Evolutionary conservation across 2,113 vertebrate species (phyloP), one percentile per base, ranked within the genome.

Genomic region (Leucosticte australis): DNA sequence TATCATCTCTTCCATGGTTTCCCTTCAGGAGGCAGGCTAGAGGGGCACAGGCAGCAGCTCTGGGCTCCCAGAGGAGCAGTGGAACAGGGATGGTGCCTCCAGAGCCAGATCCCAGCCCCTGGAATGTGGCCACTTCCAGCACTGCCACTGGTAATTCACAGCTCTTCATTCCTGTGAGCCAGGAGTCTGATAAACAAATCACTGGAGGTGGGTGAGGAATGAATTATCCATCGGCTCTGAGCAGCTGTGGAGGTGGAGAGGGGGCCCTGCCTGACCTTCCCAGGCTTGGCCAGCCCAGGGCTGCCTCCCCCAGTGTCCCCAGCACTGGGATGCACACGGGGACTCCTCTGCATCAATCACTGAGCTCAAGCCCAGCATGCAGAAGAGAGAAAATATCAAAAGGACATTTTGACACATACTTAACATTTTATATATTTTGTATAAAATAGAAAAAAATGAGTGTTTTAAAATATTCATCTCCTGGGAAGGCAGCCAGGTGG

Each of bases 381-480:
- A 63, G 39, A 59, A 91, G 82, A 88, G 22, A 80, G 75, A 39
- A 86, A 80, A 88, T 90, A 95, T 95, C 87, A 95, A 96, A 96
- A 91, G 56, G 47, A 87, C 56, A 8, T 52, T 90, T 92, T 94
- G 87, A 90, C 94, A 90, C 75, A 19, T 83, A 53, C 24, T 95
- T 95, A 94, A 95, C 92, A 80, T 90, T 94, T 87, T 82, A 80
- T 91, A 52, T 70, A 85, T 80, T 93, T 94, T 80, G 63, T 78
- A 74, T 83, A 88, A 96, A 92, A 88, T 26, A 83, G 75, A 59
- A 88, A 77, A 77, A 93, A 95, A 83, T 33, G 39, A 79, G 20
- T 30, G 41, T 62, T 91, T 91, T 93, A 67, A 96, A 95, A 95
- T 95, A 97, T 91, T 95, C 55, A 85, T 94, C 89, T 83, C 84